Percentiles rank a stretch among this genome's conserved stretches.
Conservation (phyloP, 2,888 invertebrate species). For the Drosophila borborema region DNA sequence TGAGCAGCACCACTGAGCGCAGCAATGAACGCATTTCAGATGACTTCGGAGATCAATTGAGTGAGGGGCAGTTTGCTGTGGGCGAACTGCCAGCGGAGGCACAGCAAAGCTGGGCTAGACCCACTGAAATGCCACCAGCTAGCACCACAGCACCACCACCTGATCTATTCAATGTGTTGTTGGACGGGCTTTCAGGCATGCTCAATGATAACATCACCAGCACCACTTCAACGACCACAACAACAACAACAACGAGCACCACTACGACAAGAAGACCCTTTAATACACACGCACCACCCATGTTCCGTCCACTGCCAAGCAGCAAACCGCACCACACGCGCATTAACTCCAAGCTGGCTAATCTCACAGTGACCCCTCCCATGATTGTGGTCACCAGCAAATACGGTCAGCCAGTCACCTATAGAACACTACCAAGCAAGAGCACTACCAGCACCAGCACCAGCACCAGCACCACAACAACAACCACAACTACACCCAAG, state of each 20-base stretch:
- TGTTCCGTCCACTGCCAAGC: conserved; percentile 76
- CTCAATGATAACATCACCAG: conserved; percentile 55
- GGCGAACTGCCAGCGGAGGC: conserved; percentile 73
- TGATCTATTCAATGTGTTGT: conserved; percentile 64
- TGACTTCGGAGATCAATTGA: conserved; percentile 68
- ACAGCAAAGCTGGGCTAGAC: conserved; percentile 50
- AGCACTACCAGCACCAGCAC: conserved; percentile 14
- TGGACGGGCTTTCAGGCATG: conserved; percentile 78
- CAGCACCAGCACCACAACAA: conserved; percentile 6
- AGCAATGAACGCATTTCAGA: conserved; percentile 69
- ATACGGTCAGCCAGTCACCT: conserved; percentile 65
- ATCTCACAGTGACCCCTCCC: conserved; percentile 73
- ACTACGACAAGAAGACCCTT: conserved; percentile 32
- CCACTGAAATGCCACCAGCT: background rate
- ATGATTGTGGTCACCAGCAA: conserved; percentile 68
- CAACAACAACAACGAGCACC: conserved; percentile 32
- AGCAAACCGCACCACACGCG: conserved; percentile 70
- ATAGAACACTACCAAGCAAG: conserved; percentile 52
- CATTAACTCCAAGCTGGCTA: conserved; percentile 81
- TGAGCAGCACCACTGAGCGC: conserved; percentile 31
- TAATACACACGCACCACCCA: conserved; percentile 58
- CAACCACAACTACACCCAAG: conserved; percentile 25
- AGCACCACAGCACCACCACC: conserved; percentile 39
- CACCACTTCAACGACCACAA: conserved; percentile 13
- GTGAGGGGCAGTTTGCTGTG: conserved; percentile 65